Evolutionary conservation across 1,140 invertebrate species (phyloP).

Genomic region (Drosophila rufa): DNA sequence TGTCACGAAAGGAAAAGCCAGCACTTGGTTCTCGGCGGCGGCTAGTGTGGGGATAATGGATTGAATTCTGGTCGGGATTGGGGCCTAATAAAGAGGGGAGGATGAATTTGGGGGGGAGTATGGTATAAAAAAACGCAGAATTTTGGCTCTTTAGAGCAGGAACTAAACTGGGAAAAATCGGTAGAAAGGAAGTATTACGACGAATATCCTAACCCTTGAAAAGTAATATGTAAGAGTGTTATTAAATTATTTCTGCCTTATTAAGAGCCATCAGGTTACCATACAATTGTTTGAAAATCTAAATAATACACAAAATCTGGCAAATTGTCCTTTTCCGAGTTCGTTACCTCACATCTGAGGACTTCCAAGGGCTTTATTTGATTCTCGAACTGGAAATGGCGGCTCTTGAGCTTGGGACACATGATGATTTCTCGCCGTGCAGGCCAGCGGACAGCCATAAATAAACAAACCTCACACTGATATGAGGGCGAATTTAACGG

Average conservation of each 20-base stretch:
- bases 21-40: neutral
- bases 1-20: slow-evolving; percentile 48
- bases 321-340: neutral
- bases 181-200: neutral
- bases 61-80: slow-evolving; percentile 49
- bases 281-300: neutral
- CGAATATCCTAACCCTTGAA: too few species aligned
- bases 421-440: slow-evolving; percentile 17
- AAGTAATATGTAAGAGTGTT: neutral
- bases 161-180: neutral
- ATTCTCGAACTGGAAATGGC: neutral
- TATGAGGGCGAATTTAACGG: neutral
- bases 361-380: neutral
- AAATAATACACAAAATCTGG: neutral
- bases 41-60: slow-evolving; percentile 51
- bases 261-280: neutral
- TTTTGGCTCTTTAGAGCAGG: neutral
- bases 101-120: neutral
- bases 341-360: slow-evolving; percentile 2
- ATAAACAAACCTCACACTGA: slow-evolving; percentile 50
- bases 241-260: neutral
- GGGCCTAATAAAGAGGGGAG: neutral
- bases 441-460: slow-evolving; percentile 44
- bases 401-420: neutral
- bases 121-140: neutral